Conservation (phyloP, 2,113 vertebrate species). For the Raja brachyura region DNA sequence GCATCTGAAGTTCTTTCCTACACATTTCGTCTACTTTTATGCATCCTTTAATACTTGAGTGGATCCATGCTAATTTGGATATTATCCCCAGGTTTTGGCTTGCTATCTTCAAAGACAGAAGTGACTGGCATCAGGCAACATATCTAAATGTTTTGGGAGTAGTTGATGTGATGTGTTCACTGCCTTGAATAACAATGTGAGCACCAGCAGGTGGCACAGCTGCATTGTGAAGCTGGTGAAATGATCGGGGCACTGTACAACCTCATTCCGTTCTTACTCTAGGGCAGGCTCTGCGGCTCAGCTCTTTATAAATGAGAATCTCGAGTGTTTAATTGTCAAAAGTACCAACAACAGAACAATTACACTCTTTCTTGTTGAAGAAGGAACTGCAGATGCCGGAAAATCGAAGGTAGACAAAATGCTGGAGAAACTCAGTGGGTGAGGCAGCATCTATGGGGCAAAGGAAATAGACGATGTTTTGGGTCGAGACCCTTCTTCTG, state of each 20-base stretch:
- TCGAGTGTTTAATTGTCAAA: too few relatives aligned
- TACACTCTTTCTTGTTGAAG: too few relatives aligned
- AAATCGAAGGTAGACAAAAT: too few relatives aligned
- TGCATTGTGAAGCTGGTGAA: background rate
- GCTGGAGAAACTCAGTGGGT: too few relatives aligned
- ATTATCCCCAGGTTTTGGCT: background rate
- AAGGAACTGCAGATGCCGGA: too few relatives aligned
- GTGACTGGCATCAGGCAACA: background rate
- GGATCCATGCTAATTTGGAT: background rate
- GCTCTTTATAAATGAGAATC: background rate
- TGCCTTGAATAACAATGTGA: background rate
- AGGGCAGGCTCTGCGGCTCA: background rate
- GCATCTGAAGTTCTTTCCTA: too few relatives aligned
- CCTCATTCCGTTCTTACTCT: background rate
- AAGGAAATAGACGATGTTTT: too few relatives aligned
- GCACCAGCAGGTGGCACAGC: slow-evolving; percentile 17
- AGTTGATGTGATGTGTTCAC: background rate
- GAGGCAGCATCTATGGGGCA: too few relatives aligned
- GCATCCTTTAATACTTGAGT: background rate
- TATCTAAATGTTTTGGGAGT: background rate
- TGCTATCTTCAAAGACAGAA: background rate
- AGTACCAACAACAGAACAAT: too few relatives aligned
- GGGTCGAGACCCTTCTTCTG: too few relatives aligned
- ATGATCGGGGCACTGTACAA: too few relatives aligned
- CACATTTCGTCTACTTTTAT: too few relatives aligned